Evolutionary conservation across 2,797 vertebrate species (phyloP), one percentile per base, ranked within the genome.

Genomic region (Sebastes alutus): DNA sequence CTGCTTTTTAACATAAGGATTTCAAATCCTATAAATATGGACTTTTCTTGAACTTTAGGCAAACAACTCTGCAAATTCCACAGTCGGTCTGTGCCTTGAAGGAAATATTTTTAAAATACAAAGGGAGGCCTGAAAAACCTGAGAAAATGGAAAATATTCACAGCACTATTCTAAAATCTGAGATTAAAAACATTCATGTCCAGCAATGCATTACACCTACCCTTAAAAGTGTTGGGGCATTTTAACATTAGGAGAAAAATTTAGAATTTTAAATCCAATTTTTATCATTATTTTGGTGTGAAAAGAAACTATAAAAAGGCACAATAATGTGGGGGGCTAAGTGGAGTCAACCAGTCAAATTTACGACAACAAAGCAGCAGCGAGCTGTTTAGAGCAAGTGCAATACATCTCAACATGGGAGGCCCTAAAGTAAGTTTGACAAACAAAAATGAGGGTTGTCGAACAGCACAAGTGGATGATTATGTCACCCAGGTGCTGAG

Each of bases 321-420:
- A 38, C 18, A 42, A 38, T 6, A 8, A 22, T 27, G 49, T 52
- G 1, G 18, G 18, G 35, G n/a, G 18, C 18, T 32, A 5, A 54
- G 56, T 20, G 55, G 66, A 72, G 64, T 85, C 66, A 83, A 78
- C 71, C 60, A 22, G 74, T 69, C 82, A 82, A 2, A 74, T 77
- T 23, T 52, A 72, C 66, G 1, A 18, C 49, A 32, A 54, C 71
- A 73, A 72, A 62, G 35, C 49, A 62, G 81, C 59, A 46, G 33
- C 20, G 25, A 16, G 66, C 61, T 38, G 59, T 81, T 75, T 23
- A 10, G 32, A 52, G 56, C 65, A 60, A 77, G 56, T 62, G 23
- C 68, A 74, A 49, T 10, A 49, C 55, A 67, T 58, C 32, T 59
- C 22, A 80, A 73, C 61, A 65, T 23, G 35, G 33, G 81, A 81